Evolutionary conservation across 2,113 vertebrate species (phyloP).

Genomic region (Malaclemys terrapin): DNA sequence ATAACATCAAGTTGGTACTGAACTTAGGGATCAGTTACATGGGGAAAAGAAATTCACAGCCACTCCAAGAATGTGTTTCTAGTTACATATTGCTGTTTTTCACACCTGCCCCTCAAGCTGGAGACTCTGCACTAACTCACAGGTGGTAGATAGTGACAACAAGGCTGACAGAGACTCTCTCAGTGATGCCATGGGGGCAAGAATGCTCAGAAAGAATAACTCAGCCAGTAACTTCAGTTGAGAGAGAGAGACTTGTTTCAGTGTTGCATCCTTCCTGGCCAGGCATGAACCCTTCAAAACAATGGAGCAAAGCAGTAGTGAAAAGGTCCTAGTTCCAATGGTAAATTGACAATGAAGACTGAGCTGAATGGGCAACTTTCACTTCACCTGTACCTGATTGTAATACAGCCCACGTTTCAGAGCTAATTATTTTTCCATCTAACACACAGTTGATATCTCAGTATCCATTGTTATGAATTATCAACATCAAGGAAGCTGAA

Average conservation of each 20-base stretch:
- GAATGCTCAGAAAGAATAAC: background rate
- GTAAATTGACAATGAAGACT: background rate
- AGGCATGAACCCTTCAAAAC: background rate
- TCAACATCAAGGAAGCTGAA: background rate
- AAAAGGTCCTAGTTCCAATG: fast-evolving
- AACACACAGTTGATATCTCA: background rate
- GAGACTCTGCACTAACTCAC: background rate
- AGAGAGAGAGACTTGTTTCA: background rate
- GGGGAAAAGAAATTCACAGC: background rate
- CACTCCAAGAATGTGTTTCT: background rate
- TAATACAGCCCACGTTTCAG: background rate
- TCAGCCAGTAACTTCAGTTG: background rate
- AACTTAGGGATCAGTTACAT: background rate
- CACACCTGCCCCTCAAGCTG: background rate
- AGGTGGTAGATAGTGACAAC: background rate
- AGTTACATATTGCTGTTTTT: background rate
- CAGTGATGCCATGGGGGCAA: background rate
- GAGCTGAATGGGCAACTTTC: background rate
- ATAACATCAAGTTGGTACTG: background rate
- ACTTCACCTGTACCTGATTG: background rate
- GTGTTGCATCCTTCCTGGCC: background rate
- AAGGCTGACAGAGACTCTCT: background rate
- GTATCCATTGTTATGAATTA: background rate
- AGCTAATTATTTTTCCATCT: background rate
- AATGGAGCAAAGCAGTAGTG: no score